Base-by-base conservation (phyloP, 2,888 invertebrate species). In the Eretmocerus hayati region DNA sequence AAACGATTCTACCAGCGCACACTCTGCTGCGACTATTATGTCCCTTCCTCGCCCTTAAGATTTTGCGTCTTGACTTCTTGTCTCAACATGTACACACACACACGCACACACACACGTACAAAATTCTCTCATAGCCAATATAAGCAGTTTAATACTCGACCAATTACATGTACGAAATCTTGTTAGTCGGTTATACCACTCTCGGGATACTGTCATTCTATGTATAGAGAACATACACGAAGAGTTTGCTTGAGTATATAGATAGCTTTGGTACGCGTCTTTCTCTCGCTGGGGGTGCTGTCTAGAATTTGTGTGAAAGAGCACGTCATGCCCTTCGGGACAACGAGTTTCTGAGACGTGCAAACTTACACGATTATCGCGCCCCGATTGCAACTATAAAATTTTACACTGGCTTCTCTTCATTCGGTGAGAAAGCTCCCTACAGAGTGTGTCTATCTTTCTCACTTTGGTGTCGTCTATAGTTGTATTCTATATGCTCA, bases 161-260 rank as follows among this genome's bases (percentile, higher is more conserved):
- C 71, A 71, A 71, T 71, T 71, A 71, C 69, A 69, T 67, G 66
- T 65, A 69, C 71, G 70, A 71, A 69, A 71, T 70, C 71, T 71
- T 71, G 71, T 71, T 71, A 71, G 69, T 54, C 61, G 67, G 68
- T 70, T 71, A 70, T 71, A 70, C 59, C 64, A 62, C 58, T 52
- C 52, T 62, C 54, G 59, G 58, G 58, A 54, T 55, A 58, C 55
- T 58, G 61, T 6, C 26, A 11, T 11, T 26, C 8, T 11, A 26
- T 11, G 26, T 26, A 26, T 11, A 26, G n/a, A n/a, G n/a, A n/a
- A n/a, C n/a, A n/a, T n/a, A n/a, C n/a, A n/a, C n/a, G n/a, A n/a
- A n/a, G n/a, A n/a, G n/a, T n/a, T n/a, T n/a, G n/a, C n/a, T n/a
- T n/a, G n/a, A n/a, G n/a, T n/a, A n/a, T n/a, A n/a, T n/a, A n/a